These are phyloP conservation scores for Muscidifurax raptorellus DNA, from an alignment of 1,140 invertebrate genomes.

Conservation along the genomic window DNA sequence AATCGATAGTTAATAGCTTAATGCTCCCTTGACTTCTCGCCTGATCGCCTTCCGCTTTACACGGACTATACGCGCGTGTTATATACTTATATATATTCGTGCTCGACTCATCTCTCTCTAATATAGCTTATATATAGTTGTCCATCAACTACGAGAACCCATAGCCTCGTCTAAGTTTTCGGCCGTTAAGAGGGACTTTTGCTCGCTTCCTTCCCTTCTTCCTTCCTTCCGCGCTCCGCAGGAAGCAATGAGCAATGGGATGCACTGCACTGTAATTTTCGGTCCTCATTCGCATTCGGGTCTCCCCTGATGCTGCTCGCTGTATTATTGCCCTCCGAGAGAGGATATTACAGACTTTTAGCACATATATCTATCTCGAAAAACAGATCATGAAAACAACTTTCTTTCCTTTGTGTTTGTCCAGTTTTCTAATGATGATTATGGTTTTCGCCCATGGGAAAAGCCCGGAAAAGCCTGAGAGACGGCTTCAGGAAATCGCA, in stretches of 20 bases:
- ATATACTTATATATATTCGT: neutral
- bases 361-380: no score
- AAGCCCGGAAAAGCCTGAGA: no score
- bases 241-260: slow-evolving; percentile 31
- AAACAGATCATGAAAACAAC: no score
- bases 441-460: no score
- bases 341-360: no score
- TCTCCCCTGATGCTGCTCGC: neutral
- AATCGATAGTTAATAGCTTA: slow-evolving; percentile 51
- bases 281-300: neutral
- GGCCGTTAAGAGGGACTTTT: slow-evolving; percentile 32
- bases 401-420: no score
- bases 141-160: slow-evolving; percentile 13
- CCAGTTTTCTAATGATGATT: no score
- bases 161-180: slow-evolving; percentile 23
- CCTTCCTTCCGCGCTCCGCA: neutral
- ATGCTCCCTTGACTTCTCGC: slow-evolving; percentile 40
- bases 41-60: slow-evolving; percentile 21
- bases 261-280: slow-evolving; percentile 20
- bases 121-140: neutral
- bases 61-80: neutral
- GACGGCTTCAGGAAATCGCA: neutral
- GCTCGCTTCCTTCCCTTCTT: slow-evolving; percentile 15
- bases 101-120: no score
- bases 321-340: no score